Base-by-base conservation (phyloP, 2,113 vertebrate species). In the Dascyllus trimaculatus region DNA sequence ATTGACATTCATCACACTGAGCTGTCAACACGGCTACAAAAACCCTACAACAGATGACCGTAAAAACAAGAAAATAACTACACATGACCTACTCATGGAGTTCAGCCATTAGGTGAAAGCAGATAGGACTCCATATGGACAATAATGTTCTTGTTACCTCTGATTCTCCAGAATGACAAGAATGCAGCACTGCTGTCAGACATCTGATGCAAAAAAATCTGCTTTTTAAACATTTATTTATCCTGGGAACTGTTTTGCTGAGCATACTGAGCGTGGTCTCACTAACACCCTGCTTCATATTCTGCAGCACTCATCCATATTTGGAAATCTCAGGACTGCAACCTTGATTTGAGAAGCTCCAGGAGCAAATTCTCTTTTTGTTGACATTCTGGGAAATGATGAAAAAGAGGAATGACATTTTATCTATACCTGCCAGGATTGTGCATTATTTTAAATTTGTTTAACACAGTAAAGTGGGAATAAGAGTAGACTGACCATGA, bases 71-170 rank as follows among this genome's bases (percentile, higher is more conserved):
- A 72, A 77, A 78, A 85, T 70, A 73, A 75, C 48, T 29, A 22
- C 57, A 79, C 46, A 45, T 75, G 72, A 84, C 70, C 85, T 59
- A 24, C 75, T 63, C 11, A 8, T 32, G 10, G 60, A 84, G 78
- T 69, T 75, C n/a, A 84, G 63, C 71, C 64, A 84, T 88, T 81
- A 88, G 56, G 21, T 74, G 89, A 90, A 91, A 93, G 82, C 57
- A 85, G 83, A 93, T 83, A 78, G 76, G 76, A 25, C 48, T 58
- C 87, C 92, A 92, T 85, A 81, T 91, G 90, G 88, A 76, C 80
- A 17, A 45, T 49, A 8, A 45, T 17, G 46, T 78, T 38, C 60
- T 35, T 40, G 52, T 61, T 58, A 56, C 51, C 35, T 8, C 49
- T 1, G 18, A 57, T 29, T 4, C 81, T 58, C 49, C 76, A 68